Percentiles rank a stretch among this genome's conserved stretches.
Evolutionary conservation across 2,113 vertebrate genomes (phyloP).

Genomic region (Protomyctophum bolini): DNA sequence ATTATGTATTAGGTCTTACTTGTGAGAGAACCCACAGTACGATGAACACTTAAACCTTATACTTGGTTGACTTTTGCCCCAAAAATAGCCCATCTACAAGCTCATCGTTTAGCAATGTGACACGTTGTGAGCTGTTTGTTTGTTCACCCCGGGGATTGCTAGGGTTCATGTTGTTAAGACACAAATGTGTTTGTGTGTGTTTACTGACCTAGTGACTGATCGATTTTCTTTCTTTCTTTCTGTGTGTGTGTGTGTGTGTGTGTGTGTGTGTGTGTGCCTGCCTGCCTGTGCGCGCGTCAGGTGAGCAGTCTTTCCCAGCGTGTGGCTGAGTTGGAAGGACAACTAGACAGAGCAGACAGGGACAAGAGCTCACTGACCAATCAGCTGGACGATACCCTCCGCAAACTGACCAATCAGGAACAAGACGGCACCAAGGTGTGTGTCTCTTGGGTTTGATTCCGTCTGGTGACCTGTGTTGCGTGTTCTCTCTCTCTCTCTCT

Average conservation of each 20-base stretch:
- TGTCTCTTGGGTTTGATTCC: neutral
- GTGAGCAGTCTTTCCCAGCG: constrained; percentile 82
- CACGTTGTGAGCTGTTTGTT: neutral
- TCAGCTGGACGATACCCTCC: constrained; percentile 84
- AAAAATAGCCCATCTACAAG: too few relatives aligned
- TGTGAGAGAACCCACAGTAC: too few relatives aligned
- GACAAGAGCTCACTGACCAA: constrained; percentile 82
- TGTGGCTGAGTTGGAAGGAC: constrained; percentile 81
- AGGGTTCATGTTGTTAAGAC: too few relatives aligned
- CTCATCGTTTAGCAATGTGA: neutral
- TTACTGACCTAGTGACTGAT: too few relatives aligned
- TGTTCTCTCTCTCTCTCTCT: too few relatives aligned
- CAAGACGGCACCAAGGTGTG: constrained; percentile 86
- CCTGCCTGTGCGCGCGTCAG: constrained; percentile 67
- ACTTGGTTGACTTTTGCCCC: too few relatives aligned
- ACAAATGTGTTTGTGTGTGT: neutral
- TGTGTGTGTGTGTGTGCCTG: constrained; percentile 17
- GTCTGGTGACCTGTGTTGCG: constrained; percentile 3
- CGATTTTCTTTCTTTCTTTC: neutral
- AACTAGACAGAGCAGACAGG: constrained; percentile 79
- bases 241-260: constrained; percentile 4
- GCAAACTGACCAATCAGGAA: constrained; percentile 79
- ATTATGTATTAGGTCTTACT: too few relatives aligned
- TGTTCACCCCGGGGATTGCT: too few relatives aligned
- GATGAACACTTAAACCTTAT: too few relatives aligned